Evolutionary conservation across 2,113 vertebrate genomes (phyloP).

Genomic region (Hepsetus odoe): DNA sequence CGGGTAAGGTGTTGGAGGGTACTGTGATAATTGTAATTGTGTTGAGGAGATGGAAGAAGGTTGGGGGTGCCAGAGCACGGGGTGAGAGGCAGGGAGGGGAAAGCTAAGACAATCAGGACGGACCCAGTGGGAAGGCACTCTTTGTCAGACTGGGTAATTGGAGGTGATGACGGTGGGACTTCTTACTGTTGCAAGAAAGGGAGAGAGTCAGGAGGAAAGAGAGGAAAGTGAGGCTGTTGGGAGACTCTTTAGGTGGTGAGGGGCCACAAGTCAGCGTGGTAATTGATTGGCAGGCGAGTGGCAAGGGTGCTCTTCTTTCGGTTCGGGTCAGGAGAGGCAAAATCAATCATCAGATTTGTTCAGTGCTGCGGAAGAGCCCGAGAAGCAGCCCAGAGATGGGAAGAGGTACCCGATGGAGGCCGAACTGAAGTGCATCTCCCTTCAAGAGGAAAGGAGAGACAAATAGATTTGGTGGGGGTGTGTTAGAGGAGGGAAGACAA

Average conservation of each 20-base stretch:
- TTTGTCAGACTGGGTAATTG: slow-evolving; percentile 64
- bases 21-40: slow-evolving; percentile 56
- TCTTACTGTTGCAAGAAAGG: slow-evolving; percentile 43
- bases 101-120: slow-evolving; percentile 51
- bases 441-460: slow-evolving; percentile 68
- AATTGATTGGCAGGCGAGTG: slow-evolving; percentile 70
- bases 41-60: slow-evolving; percentile 27
- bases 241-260: background rate
- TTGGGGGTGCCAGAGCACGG: slow-evolving; percentile 25
- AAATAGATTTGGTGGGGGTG: slow-evolving; percentile 55
- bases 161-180: slow-evolving; percentile 62
- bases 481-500: slow-evolving; percentile 31
- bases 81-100: slow-evolving; percentile 35
- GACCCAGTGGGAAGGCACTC: slow-evolving; percentile 43
- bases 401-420: slow-evolving; percentile 62
- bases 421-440: slow-evolving; percentile 52
- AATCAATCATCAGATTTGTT: slow-evolving; percentile 74
- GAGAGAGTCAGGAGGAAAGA: slow-evolving; percentile 28
- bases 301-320: slow-evolving; percentile 40
- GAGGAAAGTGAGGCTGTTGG: slow-evolving; percentile 39
- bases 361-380: slow-evolving; percentile 65
- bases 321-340: slow-evolving; percentile 24
- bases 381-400: slow-evolving; percentile 52
- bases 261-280: slow-evolving; percentile 52
- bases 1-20: slow-evolving; percentile 23